phyloP scores from a whole-genome alignment of 2,888 invertebrate genomes.

The Leptinotarsa haldemani region DNA sequence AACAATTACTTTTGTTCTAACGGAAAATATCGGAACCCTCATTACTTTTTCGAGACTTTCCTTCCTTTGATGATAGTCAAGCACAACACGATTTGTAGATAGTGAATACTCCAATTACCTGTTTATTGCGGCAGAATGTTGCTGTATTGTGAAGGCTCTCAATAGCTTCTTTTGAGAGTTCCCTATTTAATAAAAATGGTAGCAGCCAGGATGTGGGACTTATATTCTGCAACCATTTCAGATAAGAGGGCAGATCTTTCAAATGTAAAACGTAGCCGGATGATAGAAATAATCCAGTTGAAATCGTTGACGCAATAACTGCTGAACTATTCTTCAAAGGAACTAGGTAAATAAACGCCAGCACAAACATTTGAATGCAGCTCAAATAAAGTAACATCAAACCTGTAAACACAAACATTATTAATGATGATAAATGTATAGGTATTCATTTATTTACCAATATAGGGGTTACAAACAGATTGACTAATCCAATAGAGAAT shows the following conservation, averaged over 20 bases:
- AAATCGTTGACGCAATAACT: conserved; percentile 71
- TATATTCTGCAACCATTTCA: conserved; percentile 75
- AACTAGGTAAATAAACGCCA: conserved; percentile 76
- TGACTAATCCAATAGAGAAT: too few species aligned
- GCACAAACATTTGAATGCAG: conserved; percentile 75
- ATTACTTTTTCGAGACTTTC: too few species aligned
- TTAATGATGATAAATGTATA: too few species aligned
- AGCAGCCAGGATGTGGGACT: conserved; percentile 82
- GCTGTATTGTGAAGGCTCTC: conserved; percentile 66
- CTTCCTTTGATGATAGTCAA: too few species aligned
- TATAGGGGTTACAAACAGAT: too few species aligned
- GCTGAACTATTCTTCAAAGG: conserved; percentile 75
- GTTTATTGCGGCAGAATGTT: conserved; percentile 77
- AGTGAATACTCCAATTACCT: conserved; percentile 66
- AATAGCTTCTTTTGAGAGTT: conserved; percentile 75
- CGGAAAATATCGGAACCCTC: too few species aligned
- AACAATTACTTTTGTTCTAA: too few species aligned
- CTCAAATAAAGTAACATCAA: conserved; percentile 79
- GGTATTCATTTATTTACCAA: too few species aligned
- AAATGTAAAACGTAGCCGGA: conserved; percentile 79
- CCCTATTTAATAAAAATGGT: conserved; percentile 75
- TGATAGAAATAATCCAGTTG: conserved; percentile 72
- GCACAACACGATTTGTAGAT: too few species aligned
- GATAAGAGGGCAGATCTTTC: conserved; percentile 74
- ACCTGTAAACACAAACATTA: conserved; percentile 66